These are phyloP conservation scores for Semaprochilodus insignis DNA, from an alignment of 2,797 vertebrate genomes.

Conservation along the genomic window DNA sequence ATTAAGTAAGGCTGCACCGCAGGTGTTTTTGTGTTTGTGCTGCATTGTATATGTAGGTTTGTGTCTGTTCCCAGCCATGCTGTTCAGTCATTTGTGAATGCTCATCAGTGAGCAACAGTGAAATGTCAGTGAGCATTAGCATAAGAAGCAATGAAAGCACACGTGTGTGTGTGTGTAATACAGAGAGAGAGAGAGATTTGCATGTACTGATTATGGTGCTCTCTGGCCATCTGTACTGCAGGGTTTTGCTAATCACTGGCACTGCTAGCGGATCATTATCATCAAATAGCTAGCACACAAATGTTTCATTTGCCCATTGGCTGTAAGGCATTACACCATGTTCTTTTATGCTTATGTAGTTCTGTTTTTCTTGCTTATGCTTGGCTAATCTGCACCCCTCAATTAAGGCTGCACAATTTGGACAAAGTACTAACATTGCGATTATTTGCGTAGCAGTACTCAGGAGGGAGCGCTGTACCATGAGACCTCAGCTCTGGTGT, in stretches of 20 bases:
- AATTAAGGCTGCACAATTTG: neutral
- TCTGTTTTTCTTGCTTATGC: neutral
- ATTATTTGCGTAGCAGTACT: neutral
- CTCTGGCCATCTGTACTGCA: slow-evolving; percentile 12
- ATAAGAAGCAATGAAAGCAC: slow-evolving; percentile 1
- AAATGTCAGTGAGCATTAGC: slow-evolving; percentile 46
- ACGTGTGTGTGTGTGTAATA: neutral
- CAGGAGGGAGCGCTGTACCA: too few species aligned
- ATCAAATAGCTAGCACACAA: slow-evolving; percentile 10
- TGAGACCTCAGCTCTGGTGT: too few species aligned
- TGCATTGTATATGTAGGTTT: neutral
- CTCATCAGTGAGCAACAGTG: slow-evolving; percentile 23
- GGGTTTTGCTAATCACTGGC: slow-evolving; percentile 10
- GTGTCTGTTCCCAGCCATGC: slow-evolving; percentile 21
- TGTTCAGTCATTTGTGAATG: slow-evolving; percentile 33
- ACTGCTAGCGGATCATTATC: slow-evolving; percentile 1
- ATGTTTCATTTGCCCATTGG: slow-evolving; percentile 15
- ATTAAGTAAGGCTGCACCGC: neutral
- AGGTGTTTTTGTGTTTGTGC: slow-evolving; percentile 13
- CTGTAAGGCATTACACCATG: neutral
- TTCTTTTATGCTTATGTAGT: neutral
- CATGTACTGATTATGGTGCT: slow-evolving; percentile 23
- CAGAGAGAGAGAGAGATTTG: neutral
- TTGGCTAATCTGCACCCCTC: neutral
- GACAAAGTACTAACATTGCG: neutral